A percentile compares a stretch with the other conserved stretches of the same genome.
Evolutionary conservation across 2,797 vertebrate species (phyloP).

Genomic region (Salmo trutta): DNA sequence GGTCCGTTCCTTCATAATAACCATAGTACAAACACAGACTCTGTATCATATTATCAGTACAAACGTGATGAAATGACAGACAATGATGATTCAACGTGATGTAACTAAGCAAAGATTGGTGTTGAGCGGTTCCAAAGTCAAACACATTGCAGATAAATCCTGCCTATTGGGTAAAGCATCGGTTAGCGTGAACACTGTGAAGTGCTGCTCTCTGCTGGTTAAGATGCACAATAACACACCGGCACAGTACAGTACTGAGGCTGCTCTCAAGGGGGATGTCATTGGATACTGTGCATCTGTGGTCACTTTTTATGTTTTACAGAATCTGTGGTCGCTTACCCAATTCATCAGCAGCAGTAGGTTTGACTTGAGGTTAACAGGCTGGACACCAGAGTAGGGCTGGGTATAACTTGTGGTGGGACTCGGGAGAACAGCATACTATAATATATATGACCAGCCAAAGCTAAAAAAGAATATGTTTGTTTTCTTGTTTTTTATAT

Average conservation of each 20-base stretch:
- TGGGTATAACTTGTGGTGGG: not conserved
- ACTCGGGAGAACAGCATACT: not conserved
- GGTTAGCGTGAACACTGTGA: slow-evolving; percentile 36
- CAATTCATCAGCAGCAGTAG: not conserved
- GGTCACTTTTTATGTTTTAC: not conserved
- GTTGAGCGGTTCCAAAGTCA: slow-evolving; percentile 20
- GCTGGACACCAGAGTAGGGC: not conserved
- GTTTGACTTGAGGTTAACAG: slow-evolving; percentile 25
- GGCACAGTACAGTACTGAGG: not conserved
- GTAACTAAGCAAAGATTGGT: slow-evolving; percentile 16
- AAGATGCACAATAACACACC: not conserved
- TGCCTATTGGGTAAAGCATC: slow-evolving; percentile 1
- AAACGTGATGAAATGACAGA: slow-evolving; percentile 15
- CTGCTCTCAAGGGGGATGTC: not conserved
- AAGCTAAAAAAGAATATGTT: not conserved
- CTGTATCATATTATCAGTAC: not conserved
- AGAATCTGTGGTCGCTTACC: not conserved
- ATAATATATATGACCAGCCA: not conserved
- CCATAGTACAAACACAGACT: not conserved
- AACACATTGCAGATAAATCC: slow-evolving; percentile 24
- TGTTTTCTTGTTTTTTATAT: not conserved
- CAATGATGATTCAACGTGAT: slow-evolving; percentile 32
- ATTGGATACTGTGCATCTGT: slow-evolving; percentile 22
- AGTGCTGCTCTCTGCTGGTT: slow-evolving; percentile 70
- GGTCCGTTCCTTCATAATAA: not conserved